Evolutionary conservation across 2,113 vertebrate genomes (phyloP).

Genomic region (Poecile atricapillus): DNA sequence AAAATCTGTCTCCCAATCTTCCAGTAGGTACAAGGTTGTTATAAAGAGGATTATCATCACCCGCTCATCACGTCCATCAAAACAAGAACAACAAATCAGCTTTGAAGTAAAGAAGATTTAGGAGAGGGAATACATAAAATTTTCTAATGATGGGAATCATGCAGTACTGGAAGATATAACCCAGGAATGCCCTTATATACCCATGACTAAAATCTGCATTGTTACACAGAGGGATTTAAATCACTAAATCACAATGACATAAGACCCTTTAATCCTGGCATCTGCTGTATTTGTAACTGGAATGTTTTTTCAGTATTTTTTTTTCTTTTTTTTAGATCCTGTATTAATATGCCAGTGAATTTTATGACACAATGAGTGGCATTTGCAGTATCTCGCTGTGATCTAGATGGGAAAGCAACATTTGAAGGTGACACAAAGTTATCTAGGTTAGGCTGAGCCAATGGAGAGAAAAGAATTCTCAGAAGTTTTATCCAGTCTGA

Average conservation of each 20-base stretch:
- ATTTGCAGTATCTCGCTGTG: background rate
- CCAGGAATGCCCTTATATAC: background rate
- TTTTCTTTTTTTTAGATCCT: background rate
- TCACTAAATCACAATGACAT: background rate
- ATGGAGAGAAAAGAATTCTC: background rate
- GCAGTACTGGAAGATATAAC: background rate
- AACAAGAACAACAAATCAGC: slow-evolving; percentile 38
- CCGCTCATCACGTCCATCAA: background rate
- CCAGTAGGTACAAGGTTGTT: background rate
- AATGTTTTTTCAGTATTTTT: background rate
- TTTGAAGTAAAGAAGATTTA: slow-evolving; percentile 57
- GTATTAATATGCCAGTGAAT: background rate
- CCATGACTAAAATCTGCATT: background rate
- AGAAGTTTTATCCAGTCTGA: background rate
- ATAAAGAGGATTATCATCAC: slow-evolving; percentile 47
- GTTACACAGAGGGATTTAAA: background rate
- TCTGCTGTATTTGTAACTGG: background rate
- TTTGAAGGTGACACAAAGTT: background rate
- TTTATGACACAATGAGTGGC: background rate
- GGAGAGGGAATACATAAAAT: background rate
- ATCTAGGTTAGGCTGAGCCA: background rate
- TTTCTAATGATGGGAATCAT: background rate
- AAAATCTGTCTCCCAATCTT: background rate
- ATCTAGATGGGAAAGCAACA: background rate
- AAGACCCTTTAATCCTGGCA: background rate